Conservation (phyloP, 2,888 invertebrate genomes). For the Cyaniris semiargus region DNA sequence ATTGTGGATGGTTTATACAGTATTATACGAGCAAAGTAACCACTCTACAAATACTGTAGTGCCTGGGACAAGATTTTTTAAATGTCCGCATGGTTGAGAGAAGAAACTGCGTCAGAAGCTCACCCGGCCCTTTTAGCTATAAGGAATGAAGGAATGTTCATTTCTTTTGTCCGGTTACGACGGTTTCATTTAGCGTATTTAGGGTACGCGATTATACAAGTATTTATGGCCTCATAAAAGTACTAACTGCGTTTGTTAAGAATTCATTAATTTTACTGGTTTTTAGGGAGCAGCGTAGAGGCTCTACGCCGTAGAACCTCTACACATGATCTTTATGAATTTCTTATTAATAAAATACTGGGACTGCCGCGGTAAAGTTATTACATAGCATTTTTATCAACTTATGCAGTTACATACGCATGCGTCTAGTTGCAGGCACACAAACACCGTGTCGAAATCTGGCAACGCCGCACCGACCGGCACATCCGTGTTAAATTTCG, state of each 20-base stretch:
- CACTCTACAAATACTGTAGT: too few relatives aligned
- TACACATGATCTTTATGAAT: neutral
- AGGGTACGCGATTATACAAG: neutral
- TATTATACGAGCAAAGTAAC: too few relatives aligned
- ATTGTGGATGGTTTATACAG: too few relatives aligned
- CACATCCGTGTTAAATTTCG: too few relatives aligned
- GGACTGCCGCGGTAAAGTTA: too few relatives aligned
- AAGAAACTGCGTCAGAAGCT: neutral
- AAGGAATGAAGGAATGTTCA: constrained; percentile 24
- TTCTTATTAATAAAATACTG: neutral
- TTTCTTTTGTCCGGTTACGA: constrained; percentile 15
- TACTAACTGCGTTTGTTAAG: neutral
- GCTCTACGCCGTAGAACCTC: neutral
- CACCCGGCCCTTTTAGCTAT: neutral
- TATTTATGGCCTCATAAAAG: constrained; percentile 4
- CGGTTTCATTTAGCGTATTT: neutral
- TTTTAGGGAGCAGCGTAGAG: neutral
- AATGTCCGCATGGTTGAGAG: too few relatives aligned
- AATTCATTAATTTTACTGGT: neutral
- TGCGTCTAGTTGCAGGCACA: too few relatives aligned
- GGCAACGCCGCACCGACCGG: too few relatives aligned
- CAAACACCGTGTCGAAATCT: too few relatives aligned
- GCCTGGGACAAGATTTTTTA: too few relatives aligned
- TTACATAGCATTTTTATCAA: too few relatives aligned
- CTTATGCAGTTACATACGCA: too few relatives aligned